A percentile compares a stretch with the other conserved stretches of the same genome.
phyloP scores from a whole-genome alignment of 2,113 vertebrate species.

The Muntiacus reevesi region DNA sequence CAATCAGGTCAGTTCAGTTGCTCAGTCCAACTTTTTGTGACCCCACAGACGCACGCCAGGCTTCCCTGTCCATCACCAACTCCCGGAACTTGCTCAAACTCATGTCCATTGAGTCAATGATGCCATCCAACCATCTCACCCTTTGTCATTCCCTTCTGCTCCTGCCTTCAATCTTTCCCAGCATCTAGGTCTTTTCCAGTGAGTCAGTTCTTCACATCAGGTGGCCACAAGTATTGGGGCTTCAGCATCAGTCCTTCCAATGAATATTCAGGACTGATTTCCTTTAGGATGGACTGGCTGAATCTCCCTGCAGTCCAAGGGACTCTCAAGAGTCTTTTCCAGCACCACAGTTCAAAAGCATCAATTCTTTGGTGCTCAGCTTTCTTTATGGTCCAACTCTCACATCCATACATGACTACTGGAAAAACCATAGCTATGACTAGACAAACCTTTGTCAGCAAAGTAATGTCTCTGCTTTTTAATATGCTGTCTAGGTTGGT shows the following conservation, averaged over 20 bases:
- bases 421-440: neutral
- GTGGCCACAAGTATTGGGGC: neutral
- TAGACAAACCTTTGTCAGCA: neutral
- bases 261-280: neutral
- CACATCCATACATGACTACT: neutral
- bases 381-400: neutral
- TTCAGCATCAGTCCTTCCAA: neutral
- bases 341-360: neutral
- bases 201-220: neutral
- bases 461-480: neutral
- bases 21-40: neutral
- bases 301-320: neutral
- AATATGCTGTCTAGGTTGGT: neutral
- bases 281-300: neutral
- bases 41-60: rapidly evolving
- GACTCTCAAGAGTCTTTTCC: neutral
- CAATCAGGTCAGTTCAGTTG: neutral
- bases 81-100: neutral
- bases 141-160: neutral
- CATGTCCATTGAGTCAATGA: neutral
- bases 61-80: neutral
- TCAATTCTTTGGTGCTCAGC: neutral
- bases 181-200: neutral
- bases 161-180: neutral
- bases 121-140: neutral